These are phyloP conservation scores for Himalopsyche phryganea DNA, from an alignment of 1,140 invertebrate species.

Conservation along the genomic window DNA sequence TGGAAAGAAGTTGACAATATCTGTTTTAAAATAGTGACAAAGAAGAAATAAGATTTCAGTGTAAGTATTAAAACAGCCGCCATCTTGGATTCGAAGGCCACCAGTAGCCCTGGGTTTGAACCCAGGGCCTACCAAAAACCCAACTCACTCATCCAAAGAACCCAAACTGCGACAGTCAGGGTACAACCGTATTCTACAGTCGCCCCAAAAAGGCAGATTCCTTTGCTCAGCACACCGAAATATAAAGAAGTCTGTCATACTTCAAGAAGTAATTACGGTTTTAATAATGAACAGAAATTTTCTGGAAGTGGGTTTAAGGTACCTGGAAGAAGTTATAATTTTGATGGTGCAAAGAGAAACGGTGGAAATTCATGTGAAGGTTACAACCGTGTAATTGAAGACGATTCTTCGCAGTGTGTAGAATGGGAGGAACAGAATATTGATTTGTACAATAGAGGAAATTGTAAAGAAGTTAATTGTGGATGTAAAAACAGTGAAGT, in stretches of 20 bases:
- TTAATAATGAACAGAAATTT: not conserved
- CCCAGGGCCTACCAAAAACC: slow-evolving; percentile 9
- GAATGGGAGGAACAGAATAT: too few relatives aligned
- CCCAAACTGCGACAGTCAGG: slow-evolving; percentile 2
- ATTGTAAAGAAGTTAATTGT: not conserved
- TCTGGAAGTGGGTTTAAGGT: not conserved
- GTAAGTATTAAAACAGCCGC: not conserved
- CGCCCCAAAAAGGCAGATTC: not conserved
- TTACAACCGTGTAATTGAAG: too few relatives aligned
- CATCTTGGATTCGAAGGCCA: slow-evolving; percentile 3
- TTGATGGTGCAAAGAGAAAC: not conserved
- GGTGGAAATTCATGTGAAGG: too few relatives aligned
- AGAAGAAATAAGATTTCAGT: too few relatives aligned
- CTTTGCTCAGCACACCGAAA: not conserved
- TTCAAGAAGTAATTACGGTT: slow-evolving; percentile 2
- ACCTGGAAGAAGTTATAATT: not conserved
- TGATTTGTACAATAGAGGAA: not conserved
- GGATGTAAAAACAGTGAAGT: not conserved
- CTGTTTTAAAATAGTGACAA: too few relatives aligned
- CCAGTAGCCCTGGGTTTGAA: slow-evolving; percentile 8
- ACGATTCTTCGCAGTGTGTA: too few relatives aligned
- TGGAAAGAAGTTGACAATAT: too few relatives aligned
- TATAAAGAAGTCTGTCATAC: not conserved
- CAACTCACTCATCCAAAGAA: not conserved
- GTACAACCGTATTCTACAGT: not conserved